Base-by-base conservation (phyloP, 2,113 vertebrate species). In the Rattus norvegicus region DNA sequence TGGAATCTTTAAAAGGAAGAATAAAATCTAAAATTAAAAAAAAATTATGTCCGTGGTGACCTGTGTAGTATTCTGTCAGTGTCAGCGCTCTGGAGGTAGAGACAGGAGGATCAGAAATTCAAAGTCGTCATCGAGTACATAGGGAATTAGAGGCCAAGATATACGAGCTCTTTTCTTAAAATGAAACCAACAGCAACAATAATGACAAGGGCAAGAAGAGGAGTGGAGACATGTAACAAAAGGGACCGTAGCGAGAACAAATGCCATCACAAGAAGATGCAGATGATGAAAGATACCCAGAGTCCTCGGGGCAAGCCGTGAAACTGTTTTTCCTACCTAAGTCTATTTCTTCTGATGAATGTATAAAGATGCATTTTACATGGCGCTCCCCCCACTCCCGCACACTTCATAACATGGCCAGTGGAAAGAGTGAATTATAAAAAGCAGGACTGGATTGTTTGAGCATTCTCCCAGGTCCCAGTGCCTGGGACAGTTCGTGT, bases 1-100 rank as follows among this genome's bases (percentile, higher is more conserved):
- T 75, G 56, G 84, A 92, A 10, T 85, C 83, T 86, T 49, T 86
- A 49, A 49, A 67, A 63, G 33, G 24, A 85, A 84, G 54, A 85
- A 75, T 56, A 36, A 93, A 92, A 95, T 95, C 52, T 49, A 69
- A 93, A 75, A 89, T 24, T 24, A 43, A 72, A 94, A 43, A 49
- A n/a, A 33, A 81, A 52, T 65, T 4, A 67, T 20, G 63, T 13
- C 24, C 39, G 11, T 52, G 65, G 76, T 19, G 49, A 83, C 33
- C 54, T 39, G 1, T n/a, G 47, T 7, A 36, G 7, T 13, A 49
- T 22, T 2, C 26, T 5, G 33, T 17, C 8, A 69, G 7, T 49
- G 43, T 47, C 30, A 69, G 59, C 8, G 19, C 36, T 39, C 56
- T 63, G 11, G 52, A 39, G 59, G 26, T 49, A 30, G 26, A 86